phyloP scores from a whole-genome alignment of 2,113 vertebrate species.

The pig (Sus scrofa) region DNA sequence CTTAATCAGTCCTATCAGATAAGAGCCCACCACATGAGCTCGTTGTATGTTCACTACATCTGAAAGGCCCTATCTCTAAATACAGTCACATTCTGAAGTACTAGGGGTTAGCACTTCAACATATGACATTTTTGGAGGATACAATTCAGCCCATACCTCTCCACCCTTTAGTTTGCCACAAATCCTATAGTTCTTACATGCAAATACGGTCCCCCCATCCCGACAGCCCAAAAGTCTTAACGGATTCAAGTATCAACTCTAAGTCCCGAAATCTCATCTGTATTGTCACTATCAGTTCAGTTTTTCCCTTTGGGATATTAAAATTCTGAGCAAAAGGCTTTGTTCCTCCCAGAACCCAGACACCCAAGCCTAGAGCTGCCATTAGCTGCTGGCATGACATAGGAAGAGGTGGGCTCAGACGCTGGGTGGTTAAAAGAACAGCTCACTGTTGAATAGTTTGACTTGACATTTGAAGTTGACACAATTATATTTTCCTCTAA shows the following conservation, averaged over 20 bases:
- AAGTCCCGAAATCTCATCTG: background rate
- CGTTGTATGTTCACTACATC: background rate
- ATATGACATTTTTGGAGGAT: background rate
- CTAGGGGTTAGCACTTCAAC: background rate
- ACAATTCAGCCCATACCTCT: background rate
- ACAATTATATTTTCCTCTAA: constrained; percentile 83
- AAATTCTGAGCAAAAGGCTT: background rate
- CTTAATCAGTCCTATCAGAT: background rate
- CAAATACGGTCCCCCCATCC: background rate
- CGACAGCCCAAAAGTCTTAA: background rate
- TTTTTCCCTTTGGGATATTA: constrained; percentile 1
- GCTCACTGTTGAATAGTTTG: constrained; percentile 73
- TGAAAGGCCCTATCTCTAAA: background rate
- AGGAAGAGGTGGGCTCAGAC: constrained; percentile 59
- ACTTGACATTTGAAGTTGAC: constrained; percentile 82
- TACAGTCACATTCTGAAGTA: background rate
- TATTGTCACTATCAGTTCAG: background rate
- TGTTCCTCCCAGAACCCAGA: background rate
- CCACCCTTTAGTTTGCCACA: background rate
- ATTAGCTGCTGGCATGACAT: constrained; percentile 20
- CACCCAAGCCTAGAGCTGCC: background rate
- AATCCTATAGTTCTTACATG: background rate
- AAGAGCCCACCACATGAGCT: background rate
- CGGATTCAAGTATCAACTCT: background rate
- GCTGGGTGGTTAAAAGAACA: constrained; percentile 71